Percentiles rank a stretch among this genome's conserved stretches.
Evolutionary conservation across 64 coral and sea anemone genomes (phyloP).

Genomic region (Cladopsammia gracilis): DNA sequence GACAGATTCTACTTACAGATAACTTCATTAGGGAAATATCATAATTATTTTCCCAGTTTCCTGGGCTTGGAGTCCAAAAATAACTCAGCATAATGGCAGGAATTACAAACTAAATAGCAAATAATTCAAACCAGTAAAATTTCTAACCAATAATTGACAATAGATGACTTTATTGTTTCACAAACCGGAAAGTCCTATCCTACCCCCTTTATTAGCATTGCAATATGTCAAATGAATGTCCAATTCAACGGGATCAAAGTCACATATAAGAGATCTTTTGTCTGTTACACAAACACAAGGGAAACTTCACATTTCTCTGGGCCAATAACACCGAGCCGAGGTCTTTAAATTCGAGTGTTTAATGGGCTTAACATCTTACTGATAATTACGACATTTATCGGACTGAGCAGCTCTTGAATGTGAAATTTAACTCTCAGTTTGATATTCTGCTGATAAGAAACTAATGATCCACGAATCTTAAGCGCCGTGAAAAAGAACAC

Average conservation of each 20-base stretch:
- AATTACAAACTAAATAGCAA: slow-evolving; percentile 16
- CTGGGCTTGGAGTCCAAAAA: slow-evolving; percentile 8
- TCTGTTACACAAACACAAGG: not conserved
- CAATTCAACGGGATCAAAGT: not conserved
- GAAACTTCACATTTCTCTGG: not conserved
- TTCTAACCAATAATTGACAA: not conserved
- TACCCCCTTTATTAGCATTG: not conserved
- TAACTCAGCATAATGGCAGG: not conserved
- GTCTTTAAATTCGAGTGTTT: not conserved
- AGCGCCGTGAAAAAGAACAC: not conserved
- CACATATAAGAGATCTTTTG: slow-evolving; percentile 4
- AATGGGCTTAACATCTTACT: slow-evolving; percentile 38
- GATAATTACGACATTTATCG: slow-evolving; percentile 34
- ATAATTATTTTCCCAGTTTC: slow-evolving; percentile 37
- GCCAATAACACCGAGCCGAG: not conserved
- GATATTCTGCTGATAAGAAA: not conserved
- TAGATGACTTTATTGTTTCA: slow-evolving; percentile 23
- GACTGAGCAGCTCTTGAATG: slow-evolving; percentile 23
- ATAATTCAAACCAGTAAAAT: slow-evolving; percentile 5
- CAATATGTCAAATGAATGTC: slow-evolving; percentile 16
- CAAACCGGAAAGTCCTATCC: slow-evolving; percentile 26
- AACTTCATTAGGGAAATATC: slow-evolving; percentile 33
- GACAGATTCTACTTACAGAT: slow-evolving; percentile 37
- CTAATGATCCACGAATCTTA: not conserved
- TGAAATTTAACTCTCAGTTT: slow-evolving; percentile 28